A percentile compares a stretch with the other conserved stretches of the same genome.
Conservation (phyloP, 2,113 vertebrate genomes). For the Phainopepla nitens region DNA sequence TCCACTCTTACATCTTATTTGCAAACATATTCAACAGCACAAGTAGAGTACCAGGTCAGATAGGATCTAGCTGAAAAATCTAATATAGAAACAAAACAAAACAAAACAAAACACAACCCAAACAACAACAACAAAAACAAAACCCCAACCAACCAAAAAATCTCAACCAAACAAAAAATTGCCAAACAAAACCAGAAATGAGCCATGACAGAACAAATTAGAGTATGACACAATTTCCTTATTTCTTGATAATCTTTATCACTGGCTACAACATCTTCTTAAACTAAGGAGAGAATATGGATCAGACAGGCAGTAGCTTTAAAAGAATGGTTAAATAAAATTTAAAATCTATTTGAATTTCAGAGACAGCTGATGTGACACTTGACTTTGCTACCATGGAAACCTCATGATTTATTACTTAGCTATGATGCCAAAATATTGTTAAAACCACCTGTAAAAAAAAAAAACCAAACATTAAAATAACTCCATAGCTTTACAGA, state of each 20-base stretch:
- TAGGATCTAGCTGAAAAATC: neutral
- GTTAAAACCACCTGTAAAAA: neutral
- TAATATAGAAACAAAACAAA: neutral
- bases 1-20: neutral
- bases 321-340: neutral
- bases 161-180: neutral
- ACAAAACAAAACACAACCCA: neutral
- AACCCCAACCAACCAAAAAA: neutral
- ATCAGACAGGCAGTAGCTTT: neutral
- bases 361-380: neutral
- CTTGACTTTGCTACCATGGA: neutral
- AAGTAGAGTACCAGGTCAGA: neutral
- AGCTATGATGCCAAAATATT: neutral
- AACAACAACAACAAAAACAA: neutral
- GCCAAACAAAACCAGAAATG: neutral
- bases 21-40: neutral
- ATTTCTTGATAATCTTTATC: neutral
- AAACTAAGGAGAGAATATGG: neutral
- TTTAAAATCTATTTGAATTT: neutral
- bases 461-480: neutral
- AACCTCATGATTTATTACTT: neutral
- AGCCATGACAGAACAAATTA: neutral
- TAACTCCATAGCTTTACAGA: neutral
- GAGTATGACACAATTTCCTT: neutral
- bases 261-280: neutral